Base-by-base conservation (phyloP, 2,113 vertebrate genomes). In the Trogon surrucura region DNA sequence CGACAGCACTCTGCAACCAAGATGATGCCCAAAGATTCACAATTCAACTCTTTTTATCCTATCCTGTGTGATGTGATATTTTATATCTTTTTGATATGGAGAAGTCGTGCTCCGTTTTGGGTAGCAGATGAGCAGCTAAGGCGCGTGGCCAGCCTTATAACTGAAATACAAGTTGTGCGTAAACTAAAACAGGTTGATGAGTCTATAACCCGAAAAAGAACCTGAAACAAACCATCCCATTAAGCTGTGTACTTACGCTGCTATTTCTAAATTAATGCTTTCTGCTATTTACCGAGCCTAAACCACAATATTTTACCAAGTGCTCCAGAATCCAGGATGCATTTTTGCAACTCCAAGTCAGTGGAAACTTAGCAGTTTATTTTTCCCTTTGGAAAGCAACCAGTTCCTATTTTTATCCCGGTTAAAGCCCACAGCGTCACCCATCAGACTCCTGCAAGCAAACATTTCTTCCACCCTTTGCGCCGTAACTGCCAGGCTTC, bases 241-340 rank as follows among this genome's bases (percentile, higher is more conserved):
- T 79, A 96, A 91, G 57, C 72, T 47, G 72, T 57, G 41, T 79
- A 89, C 94, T 96, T 95, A 96, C 38, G 0, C n/a, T 92, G 83
- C 92, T 95, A 65, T 96, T 96, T 96, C 95, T 89, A 96, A 96
- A 56, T 91, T 92, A 93, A 96, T 92, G 83, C 88, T 88, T 69
- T 51, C 83, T 91, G 80, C 88, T 96, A 74, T 96, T 95, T 96
- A 94, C 93, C 0, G 1, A 95, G 82, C 88, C 72, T 38, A 83
- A 96, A 96, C 92, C 96, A 96, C 96, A 97, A 61, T 81, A 92
- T 97, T 96, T 96, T 96, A 96, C 95, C 91, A 62, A 95, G 69
- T 72, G 50, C 90, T 88, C 65, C 92, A 88, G 88, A 91, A 97
- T 75, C 77, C 77, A 50, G 93, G 75, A 91, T 86, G 95, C 95